Evolutionary conservation across 2,797 vertebrate genomes (phyloP).

Genomic region (Moxostoma hubbsi): DNA sequence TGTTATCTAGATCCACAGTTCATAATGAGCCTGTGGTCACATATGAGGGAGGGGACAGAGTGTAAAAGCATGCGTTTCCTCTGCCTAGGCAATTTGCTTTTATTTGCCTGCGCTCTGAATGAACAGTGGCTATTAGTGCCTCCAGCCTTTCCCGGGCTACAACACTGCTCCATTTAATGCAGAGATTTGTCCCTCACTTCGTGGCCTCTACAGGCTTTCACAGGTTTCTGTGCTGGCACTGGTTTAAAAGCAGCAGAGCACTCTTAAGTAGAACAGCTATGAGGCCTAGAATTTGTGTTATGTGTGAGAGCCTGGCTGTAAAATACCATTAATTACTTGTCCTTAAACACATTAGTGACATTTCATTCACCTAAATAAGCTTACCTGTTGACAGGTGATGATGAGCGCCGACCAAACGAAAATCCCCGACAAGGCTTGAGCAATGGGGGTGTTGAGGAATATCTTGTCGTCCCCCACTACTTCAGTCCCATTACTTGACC

Average conservation of each 20-base stretch:
- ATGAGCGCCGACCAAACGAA: constrained; percentile 90
- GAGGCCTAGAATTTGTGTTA: background rate
- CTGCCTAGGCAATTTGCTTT: constrained; percentile 58
- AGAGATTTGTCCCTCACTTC: constrained; percentile 27
- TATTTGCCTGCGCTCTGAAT: constrained; percentile 40
- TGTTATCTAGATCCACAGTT: constrained; percentile 46
- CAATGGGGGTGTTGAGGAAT: constrained; percentile 85
- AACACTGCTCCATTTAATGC: constrained; percentile 4
- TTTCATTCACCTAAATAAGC: background rate
- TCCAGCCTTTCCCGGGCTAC: constrained; percentile 6
- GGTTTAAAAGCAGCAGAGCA: constrained; percentile 15
- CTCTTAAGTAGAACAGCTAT: background rate
- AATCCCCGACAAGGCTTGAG: constrained; percentile 84
- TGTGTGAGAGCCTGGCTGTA: background rate
- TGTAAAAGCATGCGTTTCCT: constrained; percentile 18
- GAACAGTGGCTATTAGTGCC: constrained; percentile 35
- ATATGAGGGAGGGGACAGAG: constrained; percentile 42
- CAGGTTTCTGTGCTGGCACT: background rate
- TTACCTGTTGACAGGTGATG: constrained; percentile 94
- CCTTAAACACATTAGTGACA: background rate
- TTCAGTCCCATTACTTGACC: constrained; percentile 68
- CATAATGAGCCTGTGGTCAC: constrained; percentile 59
- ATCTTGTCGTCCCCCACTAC: constrained; percentile 64
- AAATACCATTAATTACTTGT: background rate
- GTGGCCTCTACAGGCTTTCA: background rate